Evolutionary conservation across 2,797 vertebrate genomes (phyloP).

Genomic region (Antrozous pallidus): DNA sequence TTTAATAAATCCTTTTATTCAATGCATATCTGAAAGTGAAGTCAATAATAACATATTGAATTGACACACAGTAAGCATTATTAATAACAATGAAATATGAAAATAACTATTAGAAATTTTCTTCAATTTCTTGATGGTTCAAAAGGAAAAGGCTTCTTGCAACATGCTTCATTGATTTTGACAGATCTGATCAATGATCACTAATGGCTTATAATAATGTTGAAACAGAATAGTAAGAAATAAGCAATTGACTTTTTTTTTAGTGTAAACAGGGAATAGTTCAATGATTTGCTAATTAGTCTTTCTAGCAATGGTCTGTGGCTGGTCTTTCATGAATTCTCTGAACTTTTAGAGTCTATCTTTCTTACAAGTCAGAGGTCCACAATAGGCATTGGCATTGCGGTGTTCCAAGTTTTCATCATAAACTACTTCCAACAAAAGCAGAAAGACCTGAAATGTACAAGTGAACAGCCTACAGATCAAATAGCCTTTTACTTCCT

Average conservation of each 20-base stretch:
- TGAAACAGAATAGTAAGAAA: neutral
- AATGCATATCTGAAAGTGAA: neutral
- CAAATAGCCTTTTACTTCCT: neutral
- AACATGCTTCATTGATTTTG: slow-evolving; percentile 13
- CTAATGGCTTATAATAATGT: neutral
- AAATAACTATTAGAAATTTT: neutral
- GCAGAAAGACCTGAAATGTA: neutral
- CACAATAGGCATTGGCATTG: neutral
- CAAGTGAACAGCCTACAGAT: neutral
- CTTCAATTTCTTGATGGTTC: neutral
- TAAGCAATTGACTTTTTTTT: neutral
- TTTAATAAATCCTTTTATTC: neutral
- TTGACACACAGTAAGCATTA: neutral
- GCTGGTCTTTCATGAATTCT: neutral
- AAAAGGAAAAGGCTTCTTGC: neutral
- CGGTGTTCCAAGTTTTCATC: neutral
- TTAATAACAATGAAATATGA: neutral
- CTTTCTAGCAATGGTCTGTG: neutral
- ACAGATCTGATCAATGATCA: neutral
- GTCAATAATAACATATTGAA: neutral
- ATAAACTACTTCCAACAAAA: neutral
- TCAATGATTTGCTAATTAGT: neutral
- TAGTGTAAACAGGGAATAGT: neutral
- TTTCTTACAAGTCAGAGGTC: neutral
- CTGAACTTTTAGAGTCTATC: neutral